Evolutionary conservation across 2,888 invertebrate genomes (phyloP), one percentile per base, ranked within the genome.

Genomic region (Zaprionus lineosus): DNA sequence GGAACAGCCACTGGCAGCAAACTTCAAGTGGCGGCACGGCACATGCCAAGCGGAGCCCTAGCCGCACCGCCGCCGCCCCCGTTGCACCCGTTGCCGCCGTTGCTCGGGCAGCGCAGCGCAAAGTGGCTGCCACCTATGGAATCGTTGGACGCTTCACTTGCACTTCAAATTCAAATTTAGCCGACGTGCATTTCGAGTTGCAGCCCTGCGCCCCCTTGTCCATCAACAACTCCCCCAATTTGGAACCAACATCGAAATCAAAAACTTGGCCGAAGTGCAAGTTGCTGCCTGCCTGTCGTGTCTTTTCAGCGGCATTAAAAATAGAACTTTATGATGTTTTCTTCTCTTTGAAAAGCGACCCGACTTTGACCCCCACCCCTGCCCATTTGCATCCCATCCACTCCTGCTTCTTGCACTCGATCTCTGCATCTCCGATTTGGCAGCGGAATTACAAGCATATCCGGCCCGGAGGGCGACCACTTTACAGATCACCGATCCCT

Each of bases 261-360:
- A 47, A 59, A 59, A 53, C 55, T 47, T 62, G 62, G 41, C 33
- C 31, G n/a, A 16, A 24, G 34, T 28, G 33, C 11, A 28, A 9
- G n/a, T n/a, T 52, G 37, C 12, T n/a, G 8, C 7, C 14, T 19
- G 58, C 46, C 36, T 47, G 43, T 52, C 65, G 36, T 33, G 44
- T 55, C 52, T 62, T 62, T 62, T 60, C 63, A 58, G 56, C 66
- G 31, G 51, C 58, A 60, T 77, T 84, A 84, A 71, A 84, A 84
- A 84, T 84, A 84, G 83, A 84, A 67, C 59, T 84, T 86, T 84
- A 84, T 84, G 79, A 74, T 74, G 59, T 63, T 64, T 68, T 66
- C 44, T 61, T 50, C 68, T 71, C 76, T 74, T 68, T 70, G 70
- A 66, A 70, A 70, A 59, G 59, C 24, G 24, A 24, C 4, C 48